Evolutionary conservation across 2,113 vertebrate genomes (phyloP).

Genomic region (Sander vitreus): DNA sequence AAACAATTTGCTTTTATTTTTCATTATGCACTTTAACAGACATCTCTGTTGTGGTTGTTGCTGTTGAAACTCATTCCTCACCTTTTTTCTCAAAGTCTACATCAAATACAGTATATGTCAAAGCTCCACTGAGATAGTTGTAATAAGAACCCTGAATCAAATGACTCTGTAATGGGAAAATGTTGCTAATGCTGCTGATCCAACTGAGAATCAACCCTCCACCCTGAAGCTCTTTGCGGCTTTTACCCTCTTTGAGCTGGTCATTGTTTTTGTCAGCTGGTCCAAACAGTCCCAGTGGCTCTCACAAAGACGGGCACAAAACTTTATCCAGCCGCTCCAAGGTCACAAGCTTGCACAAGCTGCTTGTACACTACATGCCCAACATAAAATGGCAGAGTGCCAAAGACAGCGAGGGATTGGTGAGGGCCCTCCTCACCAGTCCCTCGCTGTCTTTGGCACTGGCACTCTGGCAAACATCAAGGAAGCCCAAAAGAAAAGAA

Average conservation of each 20-base stretch:
- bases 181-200: slow-evolving; percentile 3
- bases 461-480: neutral
- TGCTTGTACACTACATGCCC: slow-evolving; percentile 4
- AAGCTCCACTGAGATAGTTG: neutral
- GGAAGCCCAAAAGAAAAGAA: neutral
- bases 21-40: neutral
- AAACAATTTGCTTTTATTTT: neutral
- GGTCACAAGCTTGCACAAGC: slow-evolving; percentile 46
- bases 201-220: slow-evolving; percentile 41
- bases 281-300: slow-evolving; percentile 50
- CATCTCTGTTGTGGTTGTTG: neutral
- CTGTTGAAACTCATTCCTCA: neutral
- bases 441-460: too few relatives aligned
- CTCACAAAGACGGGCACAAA: slow-evolving; percentile 38
- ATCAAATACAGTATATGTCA: neutral
- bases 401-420: slow-evolving; percentile 20
- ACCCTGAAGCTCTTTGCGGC: slow-evolving; percentile 30
- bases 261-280: slow-evolving; percentile 59
- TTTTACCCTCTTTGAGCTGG: slow-evolving; percentile 46
- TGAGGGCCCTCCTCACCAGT: neutral
- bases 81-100: too few relatives aligned
- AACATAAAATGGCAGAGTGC: slow-evolving; percentile 11
- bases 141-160: neutral
- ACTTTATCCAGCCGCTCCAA: slow-evolving; percentile 45
- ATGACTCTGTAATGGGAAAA: neutral